A percentile compares a stretch with the other conserved stretches of the same genome.
Evolutionary conservation across 2,113 vertebrate genomes (phyloP).

Genomic region (Hymenochirus boettgeri): DNA sequence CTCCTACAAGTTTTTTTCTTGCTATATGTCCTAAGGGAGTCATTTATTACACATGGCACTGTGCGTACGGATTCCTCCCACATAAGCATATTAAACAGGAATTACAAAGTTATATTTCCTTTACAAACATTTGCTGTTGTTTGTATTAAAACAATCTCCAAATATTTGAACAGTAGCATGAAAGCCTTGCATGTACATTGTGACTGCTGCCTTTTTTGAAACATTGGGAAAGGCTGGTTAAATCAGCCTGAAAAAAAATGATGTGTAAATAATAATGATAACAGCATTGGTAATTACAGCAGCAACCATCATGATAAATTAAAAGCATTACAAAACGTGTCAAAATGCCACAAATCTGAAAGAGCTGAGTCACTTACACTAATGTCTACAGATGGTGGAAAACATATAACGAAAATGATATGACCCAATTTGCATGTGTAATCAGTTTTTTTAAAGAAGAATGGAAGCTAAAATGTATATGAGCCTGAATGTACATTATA

Average conservation of each 20-base stretch:
- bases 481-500: too few species aligned
- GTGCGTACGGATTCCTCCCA: not conserved
- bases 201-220: not conserved
- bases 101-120: not conserved
- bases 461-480: too few species aligned
- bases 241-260: not conserved
- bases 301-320: not conserved
- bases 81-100: not conserved
- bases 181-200: not conserved
- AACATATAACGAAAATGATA: not conserved
- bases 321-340: not conserved
- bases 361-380: not conserved
- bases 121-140: not conserved
- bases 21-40: too few species aligned
- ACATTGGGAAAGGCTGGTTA: slow-evolving; percentile 1
- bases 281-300: slow-evolving; percentile 1
- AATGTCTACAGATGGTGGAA: not conserved
- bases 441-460: too few species aligned
- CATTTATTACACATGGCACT: not conserved
- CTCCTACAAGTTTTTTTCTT: not conserved
- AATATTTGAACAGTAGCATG: not conserved
- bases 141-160: not conserved
- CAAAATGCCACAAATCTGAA: not conserved
- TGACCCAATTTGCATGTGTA: not conserved
- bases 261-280: slow-evolving; percentile 4